Evolutionary conservation across 2,113 vertebrate species (phyloP).

Genomic region (Sebastes fasciatus): DNA sequence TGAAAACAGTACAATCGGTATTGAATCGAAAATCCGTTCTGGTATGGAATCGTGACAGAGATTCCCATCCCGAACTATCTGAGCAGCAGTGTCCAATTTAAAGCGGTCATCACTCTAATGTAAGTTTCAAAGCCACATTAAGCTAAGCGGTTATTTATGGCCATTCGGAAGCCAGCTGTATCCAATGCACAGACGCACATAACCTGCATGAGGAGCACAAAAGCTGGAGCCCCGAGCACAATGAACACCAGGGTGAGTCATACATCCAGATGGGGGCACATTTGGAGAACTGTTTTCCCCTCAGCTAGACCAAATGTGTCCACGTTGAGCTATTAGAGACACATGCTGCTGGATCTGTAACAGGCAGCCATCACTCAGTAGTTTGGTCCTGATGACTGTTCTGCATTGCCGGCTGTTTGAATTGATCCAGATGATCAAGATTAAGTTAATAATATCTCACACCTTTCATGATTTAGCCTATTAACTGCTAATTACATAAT

Average conservation of each 20-base stretch:
- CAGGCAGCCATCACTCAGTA: constrained; percentile 17
- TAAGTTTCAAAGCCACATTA: constrained; percentile 21
- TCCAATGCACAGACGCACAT: constrained; percentile 13
- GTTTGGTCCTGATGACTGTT: constrained; percentile 17
- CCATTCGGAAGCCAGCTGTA: constrained; percentile 31
- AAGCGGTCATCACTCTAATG: constrained; percentile 9
- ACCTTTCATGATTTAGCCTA: not conserved
- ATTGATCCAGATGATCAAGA: constrained; percentile 9
- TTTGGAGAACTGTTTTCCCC: constrained; percentile 23
- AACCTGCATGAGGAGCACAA: constrained; percentile 34
- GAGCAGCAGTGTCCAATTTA: not conserved
- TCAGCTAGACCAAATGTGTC: constrained; percentile 25
- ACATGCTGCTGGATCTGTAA: constrained; percentile 25
- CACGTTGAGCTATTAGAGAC: constrained; percentile 18
- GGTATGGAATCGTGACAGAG: not conserved
- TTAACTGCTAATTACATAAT: not conserved
- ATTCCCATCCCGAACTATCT: not conserved
- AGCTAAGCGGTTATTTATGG: constrained; percentile 34
- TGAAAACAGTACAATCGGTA: not conserved
- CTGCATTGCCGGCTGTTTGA: constrained; percentile 7
- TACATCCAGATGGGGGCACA: constrained; percentile 47
- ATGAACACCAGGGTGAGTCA: constrained; percentile 27
- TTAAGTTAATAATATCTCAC: constrained; percentile 5
- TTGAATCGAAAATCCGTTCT: not conserved
- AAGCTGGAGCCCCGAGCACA: constrained; percentile 9